Base-by-base conservation (phyloP, 1,140 invertebrate species). In the Chionoecetes opilio region DNA sequence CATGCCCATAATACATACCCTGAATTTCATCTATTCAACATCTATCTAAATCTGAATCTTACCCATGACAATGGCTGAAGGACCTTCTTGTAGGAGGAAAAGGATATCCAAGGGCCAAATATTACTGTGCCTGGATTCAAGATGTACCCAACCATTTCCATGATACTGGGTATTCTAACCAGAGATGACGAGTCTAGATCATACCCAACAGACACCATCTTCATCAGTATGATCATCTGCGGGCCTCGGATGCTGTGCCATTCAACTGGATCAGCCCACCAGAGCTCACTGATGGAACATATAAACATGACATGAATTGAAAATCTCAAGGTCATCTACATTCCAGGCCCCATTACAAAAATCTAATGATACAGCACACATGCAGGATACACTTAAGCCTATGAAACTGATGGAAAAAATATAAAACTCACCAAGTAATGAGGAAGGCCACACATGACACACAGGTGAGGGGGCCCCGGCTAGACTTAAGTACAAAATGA, bases 141-240 rank as follows among this genome's bases (percentile, higher is more conserved):
- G 85, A 98, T 97, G 96, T 99, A 99, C 0, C 96, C 96, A n/a
- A 89, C 75, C 26, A 92, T 84, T 31, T 94, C 92, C 46, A 93
- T 0, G 41, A 88, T 87, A 29, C 41, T 93, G 41, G 94, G 96
- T 5, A 75, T 31, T 34, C 29, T 32, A 14, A 34, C 14, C 5
- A 95, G 93, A 35, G 87, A 96, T 93, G 97, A 97, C 95, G 97
- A 97, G 95, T 98, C 98, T 34, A 98, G 96, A 96, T 99, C 98
- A 97, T 98, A 98, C 31, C 98, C 98, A 88, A 99, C 96, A 91
- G 99, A 99, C 93, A 99, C 98, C 21, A 98, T 97, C 97, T 99
- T 99, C 99, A 99, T 99, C 11, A 98, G 98, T 75, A 98, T 97
- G 88, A 99, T 98, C 98, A 99, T 99, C 96, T 99, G 98, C n/a